These are phyloP conservation scores for Tortricodes alternella DNA, from an alignment of 2,888 invertebrate genomes.

Conservation along the genomic window DNA sequence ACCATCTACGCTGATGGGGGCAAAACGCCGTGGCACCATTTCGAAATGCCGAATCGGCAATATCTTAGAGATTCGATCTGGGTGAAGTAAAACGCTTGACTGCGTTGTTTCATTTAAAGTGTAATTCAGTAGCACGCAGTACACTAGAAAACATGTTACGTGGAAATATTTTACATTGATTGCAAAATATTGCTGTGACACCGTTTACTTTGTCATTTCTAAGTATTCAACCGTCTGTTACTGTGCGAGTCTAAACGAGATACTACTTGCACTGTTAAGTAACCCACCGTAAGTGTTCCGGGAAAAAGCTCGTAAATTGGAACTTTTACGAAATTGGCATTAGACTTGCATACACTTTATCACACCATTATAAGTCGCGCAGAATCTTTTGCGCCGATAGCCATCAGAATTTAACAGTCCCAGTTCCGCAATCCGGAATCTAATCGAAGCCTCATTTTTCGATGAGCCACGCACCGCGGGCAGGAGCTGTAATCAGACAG, in stretches of 20 bases:
- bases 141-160: no score
- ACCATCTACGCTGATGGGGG: conserved; percentile 20
- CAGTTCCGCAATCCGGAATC: conserved; percentile 5
- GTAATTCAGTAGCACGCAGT: neutral
- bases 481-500: conserved; percentile 39
- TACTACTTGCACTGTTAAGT: no score
- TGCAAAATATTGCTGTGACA: no score
- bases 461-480: conserved; percentile 11
- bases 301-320: no score
- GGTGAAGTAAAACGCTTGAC: conserved; percentile 13
- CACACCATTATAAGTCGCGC: neutral
- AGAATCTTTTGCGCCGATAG: neutral
- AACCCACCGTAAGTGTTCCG: no score
- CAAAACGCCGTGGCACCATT: conserved; percentile 28
- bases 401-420: neutral
- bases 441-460: conserved; percentile 18
- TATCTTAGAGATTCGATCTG: conserved; percentile 26
- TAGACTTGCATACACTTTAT: no score
- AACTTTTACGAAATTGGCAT: no score
- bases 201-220: no score
- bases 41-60: conserved; percentile 23
- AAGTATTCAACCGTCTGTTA: no score
- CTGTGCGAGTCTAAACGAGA: no score
- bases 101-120: conserved; percentile 20
- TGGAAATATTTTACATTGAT: no score